These are phyloP conservation scores for Tautogolabrus adspersus DNA, from an alignment of 2,113 vertebrate genomes.

Conservation along the genomic window DNA sequence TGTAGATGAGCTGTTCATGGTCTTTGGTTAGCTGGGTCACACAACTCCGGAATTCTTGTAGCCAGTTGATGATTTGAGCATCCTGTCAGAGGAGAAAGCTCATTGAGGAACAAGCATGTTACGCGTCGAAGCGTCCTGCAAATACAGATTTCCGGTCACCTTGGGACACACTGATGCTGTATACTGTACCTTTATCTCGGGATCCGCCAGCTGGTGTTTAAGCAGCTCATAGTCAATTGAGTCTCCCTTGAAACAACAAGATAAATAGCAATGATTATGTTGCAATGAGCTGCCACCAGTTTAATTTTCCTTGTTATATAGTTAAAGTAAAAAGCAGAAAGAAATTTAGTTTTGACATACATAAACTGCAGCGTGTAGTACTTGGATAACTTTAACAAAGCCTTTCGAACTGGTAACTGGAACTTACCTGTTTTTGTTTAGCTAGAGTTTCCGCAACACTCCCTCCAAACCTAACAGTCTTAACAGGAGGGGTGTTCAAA, in stretches of 20 bases:
- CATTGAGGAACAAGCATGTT: background rate
- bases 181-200: conserved; percentile 92
- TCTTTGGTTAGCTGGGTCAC: conserved; percentile 91
- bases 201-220: conserved; percentile 92
- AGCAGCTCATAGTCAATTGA: conserved; percentile 90
- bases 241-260: conserved; percentile 85
- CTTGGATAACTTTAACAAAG: too few relatives aligned
- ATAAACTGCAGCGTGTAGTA: too few relatives aligned
- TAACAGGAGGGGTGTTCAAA: conserved; percentile 87
- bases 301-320: background rate
- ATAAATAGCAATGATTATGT: background rate
- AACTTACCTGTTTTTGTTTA: conserved; percentile 88
- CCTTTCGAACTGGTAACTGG: background rate
- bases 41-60: conserved; percentile 90
- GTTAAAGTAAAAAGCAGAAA: too few relatives aligned
- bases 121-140: too few relatives aligned
- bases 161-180: background rate
- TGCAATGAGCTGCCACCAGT: background rate
- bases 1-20: conserved; percentile 90
- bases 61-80: conserved; percentile 95
- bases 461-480: conserved; percentile 93
- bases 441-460: conserved; percentile 87
- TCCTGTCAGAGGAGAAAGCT: conserved; percentile 83
- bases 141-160: background rate
- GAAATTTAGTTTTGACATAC: too few relatives aligned